Evolutionary conservation across 2,888 invertebrate species (phyloP).

Genomic region (Sphaeridia pumilis): DNA sequence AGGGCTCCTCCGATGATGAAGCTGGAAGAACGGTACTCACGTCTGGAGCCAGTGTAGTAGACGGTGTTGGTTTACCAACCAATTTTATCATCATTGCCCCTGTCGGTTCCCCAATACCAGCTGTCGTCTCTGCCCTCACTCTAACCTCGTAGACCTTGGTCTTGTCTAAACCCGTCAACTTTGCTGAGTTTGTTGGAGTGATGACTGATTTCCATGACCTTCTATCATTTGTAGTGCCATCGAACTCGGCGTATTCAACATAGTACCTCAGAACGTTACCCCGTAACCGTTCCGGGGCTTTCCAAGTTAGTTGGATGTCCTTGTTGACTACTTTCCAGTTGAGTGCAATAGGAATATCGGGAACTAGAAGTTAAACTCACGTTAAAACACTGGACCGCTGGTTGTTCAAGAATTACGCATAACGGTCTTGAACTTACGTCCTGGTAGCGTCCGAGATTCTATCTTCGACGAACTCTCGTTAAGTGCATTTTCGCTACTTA

Average conservation of each 20-base stretch:
- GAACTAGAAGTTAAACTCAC: conserved; percentile 18
- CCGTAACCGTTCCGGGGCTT: conserved; percentile 19
- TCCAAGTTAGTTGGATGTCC: conserved; percentile 24
- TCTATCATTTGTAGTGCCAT: neutral
- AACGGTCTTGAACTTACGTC: conserved; percentile 21
- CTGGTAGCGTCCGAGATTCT: conserved; percentile 30
- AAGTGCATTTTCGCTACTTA: conserved; percentile 20
- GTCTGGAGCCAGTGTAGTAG: too few species aligned
- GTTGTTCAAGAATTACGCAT: too few species aligned
- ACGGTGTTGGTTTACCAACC: too few species aligned
- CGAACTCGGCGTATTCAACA: conserved; percentile 29
- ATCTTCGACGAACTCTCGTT: conserved; percentile 22
- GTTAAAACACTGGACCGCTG: too few species aligned
- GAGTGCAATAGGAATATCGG: conserved; percentile 23
- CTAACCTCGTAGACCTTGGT: conserved; percentile 24
- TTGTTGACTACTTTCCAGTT: conserved; percentile 27
- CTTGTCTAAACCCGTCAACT: conserved; percentile 20
- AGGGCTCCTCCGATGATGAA: too few species aligned
- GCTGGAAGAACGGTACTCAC: too few species aligned
- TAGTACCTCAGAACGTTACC: conserved; percentile 27
- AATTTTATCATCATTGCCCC: neutral
- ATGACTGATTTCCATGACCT: conserved; percentile 23
- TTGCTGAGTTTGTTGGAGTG: conserved; percentile 23
- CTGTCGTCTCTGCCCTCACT: conserved; percentile 30
- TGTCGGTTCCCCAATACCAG: conserved; percentile 19